A percentile compares a stretch with the other conserved stretches of the same genome.
These are phyloP conservation scores for Carduelis carduelis DNA, from an alignment of 2,797 vertebrate genomes.

Conservation along the genomic window DNA sequence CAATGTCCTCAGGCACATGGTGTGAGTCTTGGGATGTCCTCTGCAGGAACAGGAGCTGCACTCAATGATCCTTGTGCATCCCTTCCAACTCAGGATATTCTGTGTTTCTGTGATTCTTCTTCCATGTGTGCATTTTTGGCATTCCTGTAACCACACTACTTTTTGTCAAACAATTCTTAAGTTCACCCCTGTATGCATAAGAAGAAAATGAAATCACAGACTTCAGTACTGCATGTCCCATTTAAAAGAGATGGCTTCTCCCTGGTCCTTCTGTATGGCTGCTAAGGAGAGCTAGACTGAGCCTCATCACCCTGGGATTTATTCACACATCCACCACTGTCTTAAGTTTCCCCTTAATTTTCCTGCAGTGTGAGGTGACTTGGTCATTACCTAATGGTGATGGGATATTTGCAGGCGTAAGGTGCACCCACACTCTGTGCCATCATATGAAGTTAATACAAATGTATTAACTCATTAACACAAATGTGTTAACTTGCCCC, in stretches of 20 bases:
- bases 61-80: rapidly evolving
- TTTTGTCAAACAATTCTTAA: neutral
- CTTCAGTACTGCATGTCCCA: neutral
- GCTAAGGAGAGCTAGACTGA: neutral
- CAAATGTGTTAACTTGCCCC: neutral
- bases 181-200: neutral
- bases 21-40: neutral
- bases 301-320: neutral
- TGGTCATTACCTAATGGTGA: neutral
- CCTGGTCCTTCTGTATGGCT: neutral
- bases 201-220: neutral
- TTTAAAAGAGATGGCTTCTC: neutral
- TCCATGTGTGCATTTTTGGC: neutral
- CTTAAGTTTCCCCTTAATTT: neutral
- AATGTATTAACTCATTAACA: neutral
- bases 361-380: neutral
- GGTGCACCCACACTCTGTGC: neutral
- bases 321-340: neutral
- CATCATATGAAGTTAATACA: neutral
- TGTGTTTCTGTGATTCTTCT: neutral
- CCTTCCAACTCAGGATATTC: neutral
- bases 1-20: no score
- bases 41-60: neutral
- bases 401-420: neutral
- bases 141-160: neutral